These are phyloP conservation scores for Percopsis transmontana DNA, from an alignment of 2,113 vertebrate genomes.

Conservation along the genomic window DNA sequence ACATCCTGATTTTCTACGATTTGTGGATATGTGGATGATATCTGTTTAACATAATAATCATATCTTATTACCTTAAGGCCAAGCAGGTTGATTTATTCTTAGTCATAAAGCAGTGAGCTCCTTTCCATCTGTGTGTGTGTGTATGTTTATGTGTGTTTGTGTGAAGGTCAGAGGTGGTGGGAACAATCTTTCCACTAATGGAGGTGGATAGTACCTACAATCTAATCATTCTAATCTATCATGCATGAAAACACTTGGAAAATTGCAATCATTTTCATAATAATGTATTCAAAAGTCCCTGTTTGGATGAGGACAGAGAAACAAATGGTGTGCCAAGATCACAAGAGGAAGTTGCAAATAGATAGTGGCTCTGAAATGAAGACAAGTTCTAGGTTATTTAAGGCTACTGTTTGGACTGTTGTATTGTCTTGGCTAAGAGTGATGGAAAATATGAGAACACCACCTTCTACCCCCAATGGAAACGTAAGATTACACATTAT, in stretches of 20 bases:
- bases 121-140: not conserved
- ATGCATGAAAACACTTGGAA: conserved; percentile 12
- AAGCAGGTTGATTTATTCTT: conserved; percentile 4
- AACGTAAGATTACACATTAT: conserved; percentile 32
- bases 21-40: too few species aligned
- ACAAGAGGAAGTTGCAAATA: conserved; percentile 34
- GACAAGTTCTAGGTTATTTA: conserved; percentile 44
- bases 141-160: too few species aligned
- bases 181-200: not conserved
- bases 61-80: not conserved
- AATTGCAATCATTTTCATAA: conserved; percentile 12
- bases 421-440: conserved; percentile 35
- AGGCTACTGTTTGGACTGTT: conserved; percentile 47
- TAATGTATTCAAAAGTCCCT: conserved; percentile 5
- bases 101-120: not conserved
- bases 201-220: not conserved
- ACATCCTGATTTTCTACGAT: too few species aligned
- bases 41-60: too few species aligned
- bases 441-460: conserved; percentile 43
- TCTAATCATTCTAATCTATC: not conserved
- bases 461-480: conserved; percentile 28
- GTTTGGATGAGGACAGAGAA: conserved; percentile 34
- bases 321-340: conserved; percentile 29
- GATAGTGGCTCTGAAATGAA: conserved; percentile 39
- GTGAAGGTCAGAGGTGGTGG: conserved; percentile 7